phyloP scores from a whole-genome alignment of 2,113 vertebrate species.

The Notiomystis cincta region DNA sequence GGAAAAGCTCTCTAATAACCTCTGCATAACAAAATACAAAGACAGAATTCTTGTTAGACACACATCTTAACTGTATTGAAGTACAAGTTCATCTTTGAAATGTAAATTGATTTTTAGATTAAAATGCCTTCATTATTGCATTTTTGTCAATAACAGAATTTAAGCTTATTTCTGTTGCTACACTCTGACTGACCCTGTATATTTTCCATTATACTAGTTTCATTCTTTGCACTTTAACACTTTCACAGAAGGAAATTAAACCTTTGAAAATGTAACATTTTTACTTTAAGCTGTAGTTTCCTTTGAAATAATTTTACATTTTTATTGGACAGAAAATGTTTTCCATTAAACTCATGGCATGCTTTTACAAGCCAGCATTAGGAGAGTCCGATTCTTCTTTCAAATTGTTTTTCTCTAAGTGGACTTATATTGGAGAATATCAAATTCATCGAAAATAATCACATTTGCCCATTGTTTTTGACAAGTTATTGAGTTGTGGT shows the following conservation, averaged over 20 bases:
- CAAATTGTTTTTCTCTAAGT: neutral
- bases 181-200: neutral
- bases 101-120: constrained; percentile 56
- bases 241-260: neutral
- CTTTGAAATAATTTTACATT: constrained; percentile 3
- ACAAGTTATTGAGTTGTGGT: constrained; percentile 56
- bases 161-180: constrained; percentile 8
- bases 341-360: neutral
- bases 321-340: neutral
- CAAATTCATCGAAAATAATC: constrained; percentile 15
- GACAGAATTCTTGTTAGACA: neutral
- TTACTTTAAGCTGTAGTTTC: neutral
- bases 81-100: constrained; percentile 40
- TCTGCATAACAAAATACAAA: neutral
- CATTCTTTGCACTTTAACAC: neutral
- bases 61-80: neutral
- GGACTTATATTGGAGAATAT: neutral
- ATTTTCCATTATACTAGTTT: neutral
- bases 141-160: constrained; percentile 32
- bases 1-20: neutral
- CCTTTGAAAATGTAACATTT: neutral
- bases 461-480: constrained; percentile 47
- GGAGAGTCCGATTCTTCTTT: neutral
- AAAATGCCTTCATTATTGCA: constrained; percentile 37
- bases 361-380: neutral